Evolutionary conservation across 1,140 invertebrate genomes (phyloP).

Genomic region (Drosophila baimaii): DNA sequence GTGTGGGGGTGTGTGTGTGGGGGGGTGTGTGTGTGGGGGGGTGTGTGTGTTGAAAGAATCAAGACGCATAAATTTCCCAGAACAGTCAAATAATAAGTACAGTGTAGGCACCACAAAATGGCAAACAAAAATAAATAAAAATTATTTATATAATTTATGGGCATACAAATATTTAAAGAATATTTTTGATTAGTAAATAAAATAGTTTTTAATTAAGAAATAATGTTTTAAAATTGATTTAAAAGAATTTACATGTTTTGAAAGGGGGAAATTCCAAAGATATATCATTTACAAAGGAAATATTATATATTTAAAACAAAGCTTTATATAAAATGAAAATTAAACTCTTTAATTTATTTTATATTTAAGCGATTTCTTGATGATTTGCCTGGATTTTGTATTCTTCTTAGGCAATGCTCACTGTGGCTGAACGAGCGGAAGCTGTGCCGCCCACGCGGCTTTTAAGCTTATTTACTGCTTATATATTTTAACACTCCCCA

Average conservation of each 20-base stretch:
- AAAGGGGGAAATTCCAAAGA: no score
- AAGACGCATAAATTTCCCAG: slow-evolving; percentile 73
- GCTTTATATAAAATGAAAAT: not conserved
- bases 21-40: no score
- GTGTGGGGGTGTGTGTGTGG: slow-evolving; percentile 31
- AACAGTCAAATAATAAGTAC: slow-evolving; percentile 42
- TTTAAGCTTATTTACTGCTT: slow-evolving; percentile 82
- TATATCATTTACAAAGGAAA: no score
- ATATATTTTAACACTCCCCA: slow-evolving; percentile 71
- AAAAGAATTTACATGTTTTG: no score
- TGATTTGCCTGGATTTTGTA: not conserved
- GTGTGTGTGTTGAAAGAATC: slow-evolving; percentile 71
- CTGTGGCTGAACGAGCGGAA: slow-evolving; percentile 23
- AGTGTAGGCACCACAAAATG: not conserved
- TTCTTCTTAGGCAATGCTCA: not conserved
- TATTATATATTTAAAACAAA: no score
- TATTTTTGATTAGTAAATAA: no score
- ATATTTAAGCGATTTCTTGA: no score
- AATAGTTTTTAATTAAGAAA: not conserved
- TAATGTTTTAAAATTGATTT: not conserved
- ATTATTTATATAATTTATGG: no score
- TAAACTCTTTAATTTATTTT: not conserved
- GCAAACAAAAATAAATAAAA: no score
- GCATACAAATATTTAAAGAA: not conserved
- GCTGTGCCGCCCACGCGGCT: slow-evolving; percentile 54